A percentile compares a stretch with the other conserved stretches of the same genome.
phyloP scores from a whole-genome alignment of 1,140 invertebrate genomes.

The Parapsyche elsis region DNA sequence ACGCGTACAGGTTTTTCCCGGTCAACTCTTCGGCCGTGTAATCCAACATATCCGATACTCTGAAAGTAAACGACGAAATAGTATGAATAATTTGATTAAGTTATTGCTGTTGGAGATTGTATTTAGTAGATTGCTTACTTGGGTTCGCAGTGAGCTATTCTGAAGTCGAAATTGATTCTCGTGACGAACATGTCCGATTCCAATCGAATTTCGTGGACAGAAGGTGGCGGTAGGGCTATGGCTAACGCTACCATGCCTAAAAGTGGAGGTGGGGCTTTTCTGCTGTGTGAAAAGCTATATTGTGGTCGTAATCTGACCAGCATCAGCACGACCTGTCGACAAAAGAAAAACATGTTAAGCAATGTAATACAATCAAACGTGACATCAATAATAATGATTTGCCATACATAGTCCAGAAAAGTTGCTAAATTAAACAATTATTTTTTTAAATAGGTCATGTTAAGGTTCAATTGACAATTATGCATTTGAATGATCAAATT shows the following conservation, averaged over 20 bases:
- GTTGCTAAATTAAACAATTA: not conserved
- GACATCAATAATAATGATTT: too few relatives aligned
- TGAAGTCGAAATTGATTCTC: conserved; percentile 94
- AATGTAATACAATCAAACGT: not conserved
- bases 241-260: conserved; percentile 94
- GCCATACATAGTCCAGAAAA: too few relatives aligned
- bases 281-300: conserved; percentile 88
- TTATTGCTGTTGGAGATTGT: not conserved
- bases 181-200: conserved; percentile 98
- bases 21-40: conserved; percentile 94
- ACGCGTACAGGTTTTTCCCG: conserved; percentile 91
- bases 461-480: too few relatives aligned
- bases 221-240: conserved; percentile 94
- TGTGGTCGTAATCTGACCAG: conserved; percentile 90
- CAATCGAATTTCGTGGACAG: conserved; percentile 94
- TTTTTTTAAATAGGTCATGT: too few relatives aligned
- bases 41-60: conserved; percentile 92
- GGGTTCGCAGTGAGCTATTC: conserved; percentile 96
- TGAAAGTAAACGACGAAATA: conserved; percentile 60
- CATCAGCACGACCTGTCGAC: conserved; percentile 87
- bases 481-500: too few relatives aligned
- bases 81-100: not conserved
- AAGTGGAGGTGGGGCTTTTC: conserved; percentile 84
- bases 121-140: conserved; percentile 72
- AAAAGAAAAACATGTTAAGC: conserved; percentile 3